Evolutionary conservation across 1,140 invertebrate genomes (phyloP).

Genomic region (Thrips palmi): DNA sequence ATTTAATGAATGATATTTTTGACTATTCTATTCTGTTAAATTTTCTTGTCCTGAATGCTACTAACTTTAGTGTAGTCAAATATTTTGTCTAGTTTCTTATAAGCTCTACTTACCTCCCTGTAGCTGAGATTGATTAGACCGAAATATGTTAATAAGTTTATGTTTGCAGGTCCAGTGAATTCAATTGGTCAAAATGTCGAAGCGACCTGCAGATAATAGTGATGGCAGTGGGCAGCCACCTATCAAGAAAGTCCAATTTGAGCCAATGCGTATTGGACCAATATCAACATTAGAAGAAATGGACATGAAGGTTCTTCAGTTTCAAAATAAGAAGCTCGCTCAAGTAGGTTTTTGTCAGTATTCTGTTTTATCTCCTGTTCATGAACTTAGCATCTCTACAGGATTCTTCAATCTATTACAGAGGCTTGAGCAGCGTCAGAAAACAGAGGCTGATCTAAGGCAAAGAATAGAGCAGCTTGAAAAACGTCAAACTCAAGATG

Average conservation of each 20-base stretch:
- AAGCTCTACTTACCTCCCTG: no score
- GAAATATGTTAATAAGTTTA: no score
- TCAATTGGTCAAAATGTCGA: conserved; percentile 40
- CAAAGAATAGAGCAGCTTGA: conserved; percentile 92
- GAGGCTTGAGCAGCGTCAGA: conserved; percentile 77
- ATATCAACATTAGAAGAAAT: conserved; percentile 90
- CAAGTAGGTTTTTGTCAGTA: conserved; percentile 38
- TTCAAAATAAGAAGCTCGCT: conserved; percentile 91
- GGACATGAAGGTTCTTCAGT: conserved; percentile 91
- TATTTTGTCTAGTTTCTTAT: no score
- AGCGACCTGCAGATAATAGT: conserved; percentile 40
- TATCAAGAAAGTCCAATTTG: conserved; percentile 85
- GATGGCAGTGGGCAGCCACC: conserved; percentile 41
- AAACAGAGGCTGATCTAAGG: conserved; percentile 73
- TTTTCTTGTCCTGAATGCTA: no score
- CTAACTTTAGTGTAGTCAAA: no score
- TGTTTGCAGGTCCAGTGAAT: no score
- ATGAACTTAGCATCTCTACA: conserved; percentile 4
- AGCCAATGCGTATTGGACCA: conserved; percentile 78
- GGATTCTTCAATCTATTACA: conserved; percentile 20
- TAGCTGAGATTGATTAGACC: no score
- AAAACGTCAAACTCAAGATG: conserved; percentile 91
- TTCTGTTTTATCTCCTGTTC: conserved; percentile 2
- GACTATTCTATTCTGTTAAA: no score
- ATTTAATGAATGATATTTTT: no score